A percentile compares a stretch with the other conserved stretches of the same genome.
These are phyloP conservation scores for Podarcis raffonei DNA, from an alignment of 2,113 vertebrate genomes.

Conservation along the genomic window DNA sequence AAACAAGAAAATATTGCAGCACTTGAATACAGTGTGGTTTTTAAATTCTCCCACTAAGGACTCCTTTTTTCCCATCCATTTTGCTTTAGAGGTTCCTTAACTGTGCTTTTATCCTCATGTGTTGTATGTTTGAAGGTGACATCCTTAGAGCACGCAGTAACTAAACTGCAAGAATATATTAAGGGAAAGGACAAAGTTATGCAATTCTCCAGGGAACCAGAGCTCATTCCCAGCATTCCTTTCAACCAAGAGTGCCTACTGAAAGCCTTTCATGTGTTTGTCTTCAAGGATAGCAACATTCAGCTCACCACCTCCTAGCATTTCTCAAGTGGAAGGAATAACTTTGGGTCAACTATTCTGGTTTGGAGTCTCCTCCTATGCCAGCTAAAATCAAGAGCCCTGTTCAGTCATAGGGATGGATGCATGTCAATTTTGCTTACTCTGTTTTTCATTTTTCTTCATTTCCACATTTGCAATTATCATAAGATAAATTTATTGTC, in stretches of 20 bases:
- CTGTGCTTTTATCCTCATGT: background rate
- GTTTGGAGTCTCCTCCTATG: too few relatives aligned
- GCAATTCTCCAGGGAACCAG: background rate
- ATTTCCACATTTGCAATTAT: too few relatives aligned
- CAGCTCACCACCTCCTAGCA: too few relatives aligned
- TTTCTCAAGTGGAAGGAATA: too few relatives aligned
- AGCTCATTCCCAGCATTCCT: background rate
- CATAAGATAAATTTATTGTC: too few relatives aligned
- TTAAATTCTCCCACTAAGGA: background rate
- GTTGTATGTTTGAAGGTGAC: background rate
- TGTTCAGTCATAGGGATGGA: too few relatives aligned
- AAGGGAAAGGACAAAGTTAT: background rate
- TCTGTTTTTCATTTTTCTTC: too few relatives aligned
- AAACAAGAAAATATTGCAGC: slow-evolving; percentile 62
- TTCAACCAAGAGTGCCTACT: background rate
- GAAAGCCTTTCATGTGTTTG: background rate
- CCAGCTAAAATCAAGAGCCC: too few relatives aligned
- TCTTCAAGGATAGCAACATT: background rate
- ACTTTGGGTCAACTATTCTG: too few relatives aligned
- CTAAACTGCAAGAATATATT: background rate
- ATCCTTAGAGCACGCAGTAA: background rate
- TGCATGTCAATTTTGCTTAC: too few relatives aligned
- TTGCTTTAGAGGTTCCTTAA: slow-evolving; percentile 11
- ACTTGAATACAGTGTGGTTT: background rate
- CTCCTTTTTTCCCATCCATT: background rate